Evolutionary conservation across 1,140 invertebrate genomes (phyloP).

Genomic region (Neocloeon triangulifer): DNA sequence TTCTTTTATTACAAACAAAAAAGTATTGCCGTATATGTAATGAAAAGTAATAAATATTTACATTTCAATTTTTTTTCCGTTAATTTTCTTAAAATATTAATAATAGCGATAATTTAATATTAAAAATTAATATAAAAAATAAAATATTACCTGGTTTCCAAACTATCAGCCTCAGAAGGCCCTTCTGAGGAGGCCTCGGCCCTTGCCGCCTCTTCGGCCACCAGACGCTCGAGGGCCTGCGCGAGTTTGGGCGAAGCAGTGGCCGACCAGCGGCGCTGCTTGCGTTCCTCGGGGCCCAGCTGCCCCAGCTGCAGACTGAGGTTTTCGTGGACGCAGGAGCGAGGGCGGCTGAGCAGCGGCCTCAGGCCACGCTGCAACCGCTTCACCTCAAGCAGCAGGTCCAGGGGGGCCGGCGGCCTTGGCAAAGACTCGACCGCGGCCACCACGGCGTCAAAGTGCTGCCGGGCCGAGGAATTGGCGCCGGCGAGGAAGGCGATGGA

Average conservation of each 20-base stretch:
- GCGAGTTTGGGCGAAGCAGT: slow-evolving; percentile 45
- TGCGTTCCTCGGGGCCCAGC: too few relatives aligned
- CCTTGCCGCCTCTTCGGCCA: slow-evolving; percentile 39
- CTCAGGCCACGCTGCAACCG: slow-evolving; percentile 52
- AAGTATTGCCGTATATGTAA: too few relatives aligned
- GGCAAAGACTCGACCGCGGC: slow-evolving; percentile 49
- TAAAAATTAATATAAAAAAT: too few relatives aligned
- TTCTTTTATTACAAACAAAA: too few relatives aligned
- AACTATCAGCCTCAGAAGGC: slow-evolving; percentile 47
- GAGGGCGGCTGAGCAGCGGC: slow-evolving; percentile 27
- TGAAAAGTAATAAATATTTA: too few relatives aligned
- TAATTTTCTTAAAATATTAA: too few relatives aligned
- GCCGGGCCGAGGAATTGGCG: slow-evolving; percentile 30
- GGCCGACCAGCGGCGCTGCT: too few relatives aligned
- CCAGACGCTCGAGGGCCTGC: slow-evolving; percentile 41
- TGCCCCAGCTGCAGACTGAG: slow-evolving; percentile 22
- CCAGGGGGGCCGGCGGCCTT: slow-evolving; percentile 52
- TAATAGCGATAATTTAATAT: too few relatives aligned
- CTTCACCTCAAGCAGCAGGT: slow-evolving; percentile 56
- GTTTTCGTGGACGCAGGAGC: slow-evolving; percentile 45
- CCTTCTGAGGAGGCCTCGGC: too few relatives aligned
- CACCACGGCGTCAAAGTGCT: slow-evolving; percentile 45
- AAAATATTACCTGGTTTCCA: slow-evolving; percentile 37
- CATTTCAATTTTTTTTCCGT: too few relatives aligned
- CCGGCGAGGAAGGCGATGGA: slow-evolving; percentile 43